These are phyloP conservation scores for Smittia aterrima DNA, from an alignment of 2,888 invertebrate species.

Conservation along the genomic window DNA sequence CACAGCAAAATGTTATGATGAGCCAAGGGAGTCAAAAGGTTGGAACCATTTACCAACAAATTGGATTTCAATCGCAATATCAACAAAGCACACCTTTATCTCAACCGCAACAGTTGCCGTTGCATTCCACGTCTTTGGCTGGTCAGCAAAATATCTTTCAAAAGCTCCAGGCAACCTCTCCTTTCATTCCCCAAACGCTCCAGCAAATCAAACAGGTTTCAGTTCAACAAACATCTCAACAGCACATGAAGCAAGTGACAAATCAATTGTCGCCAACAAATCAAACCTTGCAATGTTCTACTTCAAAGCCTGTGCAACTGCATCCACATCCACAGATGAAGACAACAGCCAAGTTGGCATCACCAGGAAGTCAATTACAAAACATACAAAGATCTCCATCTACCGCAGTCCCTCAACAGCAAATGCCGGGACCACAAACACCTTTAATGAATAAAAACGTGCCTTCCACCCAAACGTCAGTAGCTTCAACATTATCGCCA, in stretches of 20 bases:
- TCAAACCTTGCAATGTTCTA: conserved; percentile 28
- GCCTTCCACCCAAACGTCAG: conserved; percentile 10
- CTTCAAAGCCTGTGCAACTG: conserved; percentile 1
- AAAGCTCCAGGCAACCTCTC: not conserved
- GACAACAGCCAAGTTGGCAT: conserved; percentile 29
- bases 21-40: not conserved
- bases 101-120: not conserved
- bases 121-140: not conserved
- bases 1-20: not conserved
- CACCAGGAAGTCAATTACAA: conserved; percentile 39
- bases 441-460: conserved; percentile 5
- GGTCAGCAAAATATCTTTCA: not conserved
- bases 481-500: not conserved
- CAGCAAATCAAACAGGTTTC: not conserved
- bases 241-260: not conserved
- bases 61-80: not conserved
- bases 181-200: not conserved
- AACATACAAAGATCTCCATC: conserved; percentile 13
- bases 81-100: not conserved
- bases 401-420: not conserved
- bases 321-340: conserved; percentile 39
- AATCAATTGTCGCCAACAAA: not conserved
- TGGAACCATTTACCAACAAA: not conserved
- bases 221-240: not conserved
- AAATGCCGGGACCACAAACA: not conserved